Evolutionary conservation across 2,888 invertebrate species (phyloP), one percentile per base, ranked within the genome.

Genomic region (Eustalomyia histrio): DNA sequence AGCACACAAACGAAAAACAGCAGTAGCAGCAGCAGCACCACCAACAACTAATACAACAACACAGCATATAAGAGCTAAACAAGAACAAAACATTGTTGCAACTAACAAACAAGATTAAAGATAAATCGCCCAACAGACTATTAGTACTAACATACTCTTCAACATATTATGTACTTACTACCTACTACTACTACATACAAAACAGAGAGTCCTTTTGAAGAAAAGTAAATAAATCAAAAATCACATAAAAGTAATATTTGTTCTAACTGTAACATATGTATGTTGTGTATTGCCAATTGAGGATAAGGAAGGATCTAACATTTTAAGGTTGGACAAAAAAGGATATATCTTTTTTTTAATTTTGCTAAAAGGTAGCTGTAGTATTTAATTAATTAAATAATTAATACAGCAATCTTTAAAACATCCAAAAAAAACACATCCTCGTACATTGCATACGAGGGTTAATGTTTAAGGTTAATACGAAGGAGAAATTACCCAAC

Each of bases 351-450:
- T n/a, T 52, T 33, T 63, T 39, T 29, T 33, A 9, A 12, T 61
- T 43, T 39, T 18, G 14, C 16, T 53, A 21, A 47, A 60, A 61
- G 61, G 52, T 18, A 67, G n/a, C n/a, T n/a, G n/a, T 21, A 60
- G 17, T 24, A 63, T 63, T 24, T 63, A 55, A 64, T 63, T 63
- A 72, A 72, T 72, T 72, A 72, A 55, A 63, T 72, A 63, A 63
- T 72, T 72, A 72, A 72, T 72, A 39, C 39, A 71, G 61, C 61
- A 61, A 24, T 61, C 61, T n/a, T 21, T 50, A 21, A 35, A 52
- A 53, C 61, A 35, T 50, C 39, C 35, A 17, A n/a, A n/a, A n/a
- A n/a, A n/a, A 8, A n/a, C 16, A 53, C 35, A 53, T 14, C 24
- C 29, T 4, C 5, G 16, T 16, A 33, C 8, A 12, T 16, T 3